phyloP scores from a whole-genome alignment of 2,888 invertebrate species.

The Eugnorisma glareosa region DNA sequence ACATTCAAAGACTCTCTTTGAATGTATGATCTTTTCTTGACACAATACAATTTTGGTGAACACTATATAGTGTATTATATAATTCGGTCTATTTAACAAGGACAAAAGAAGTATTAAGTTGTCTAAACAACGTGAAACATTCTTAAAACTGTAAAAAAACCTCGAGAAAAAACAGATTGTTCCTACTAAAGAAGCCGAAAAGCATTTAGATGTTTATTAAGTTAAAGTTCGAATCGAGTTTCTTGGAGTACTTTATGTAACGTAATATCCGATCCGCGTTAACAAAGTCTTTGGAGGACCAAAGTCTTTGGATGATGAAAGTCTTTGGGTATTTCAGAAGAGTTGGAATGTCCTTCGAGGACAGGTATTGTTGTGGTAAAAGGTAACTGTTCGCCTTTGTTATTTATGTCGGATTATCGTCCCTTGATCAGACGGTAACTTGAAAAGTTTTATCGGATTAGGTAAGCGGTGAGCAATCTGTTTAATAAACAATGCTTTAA shows the following conservation, averaged over 20 bases:
- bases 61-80: background rate
- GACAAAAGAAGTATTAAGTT: background rate
- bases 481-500: conserved; percentile 21
- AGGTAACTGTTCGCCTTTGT: conserved; percentile 44
- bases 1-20: background rate
- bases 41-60: background rate
- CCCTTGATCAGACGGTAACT: conserved; percentile 23
- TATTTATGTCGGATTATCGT: conserved; percentile 9
- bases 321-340: conserved; percentile 19
- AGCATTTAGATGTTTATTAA: conserved; percentile 50
- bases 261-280: conserved; percentile 30
- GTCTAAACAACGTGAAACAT: conserved; percentile 31
- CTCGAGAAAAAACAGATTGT: conserved; percentile 12
- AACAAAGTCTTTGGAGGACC: conserved; percentile 7
- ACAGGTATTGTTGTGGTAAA: conserved; percentile 38
- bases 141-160: conserved; percentile 20
- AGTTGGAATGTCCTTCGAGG: conserved; percentile 19
- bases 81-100: background rate
- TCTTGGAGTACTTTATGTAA: conserved; percentile 37
- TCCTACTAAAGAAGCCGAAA: conserved; percentile 39
- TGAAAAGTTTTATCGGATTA: conserved; percentile 28
- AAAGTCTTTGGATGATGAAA: conserved; percentile 2
- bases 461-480: conserved; percentile 10
- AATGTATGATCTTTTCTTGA: no score
- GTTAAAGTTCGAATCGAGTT: conserved; percentile 53